These are phyloP conservation scores for Bothrops jararaca DNA, from an alignment of 2,113 vertebrate genomes.

Conservation along the genomic window DNA sequence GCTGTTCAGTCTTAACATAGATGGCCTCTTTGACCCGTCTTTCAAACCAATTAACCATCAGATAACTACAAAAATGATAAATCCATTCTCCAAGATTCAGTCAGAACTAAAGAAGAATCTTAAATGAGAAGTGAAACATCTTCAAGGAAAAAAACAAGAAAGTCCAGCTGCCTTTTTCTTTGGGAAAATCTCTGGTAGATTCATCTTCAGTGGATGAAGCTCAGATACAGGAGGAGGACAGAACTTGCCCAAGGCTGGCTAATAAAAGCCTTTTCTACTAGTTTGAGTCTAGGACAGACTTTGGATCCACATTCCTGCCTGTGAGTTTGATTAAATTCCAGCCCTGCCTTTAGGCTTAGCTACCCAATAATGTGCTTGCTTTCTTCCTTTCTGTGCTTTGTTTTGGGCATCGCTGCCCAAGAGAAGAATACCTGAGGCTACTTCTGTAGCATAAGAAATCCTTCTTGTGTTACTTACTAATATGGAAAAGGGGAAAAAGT, in stretches of 20 bases:
- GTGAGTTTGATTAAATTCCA: not conserved
- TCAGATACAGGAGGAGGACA: not conserved
- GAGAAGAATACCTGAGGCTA: not conserved
- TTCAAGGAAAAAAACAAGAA: not conserved
- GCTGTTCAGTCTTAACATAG: not conserved
- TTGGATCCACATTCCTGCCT: not conserved
- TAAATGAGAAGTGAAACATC: too few species aligned
- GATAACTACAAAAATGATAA: too few species aligned
- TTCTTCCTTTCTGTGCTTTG: not conserved
- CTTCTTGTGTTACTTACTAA: conserved; percentile 22
- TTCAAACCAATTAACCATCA: not conserved
- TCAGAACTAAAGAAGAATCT: too few species aligned
- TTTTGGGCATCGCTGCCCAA: not conserved
- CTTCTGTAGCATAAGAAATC: not conserved
- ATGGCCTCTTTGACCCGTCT: not conserved
- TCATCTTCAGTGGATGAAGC: not conserved
- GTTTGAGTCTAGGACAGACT: not conserved
- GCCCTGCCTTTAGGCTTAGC: not conserved
- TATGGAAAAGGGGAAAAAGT: not conserved
- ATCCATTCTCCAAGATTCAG: too few species aligned
- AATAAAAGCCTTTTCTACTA: not conserved
- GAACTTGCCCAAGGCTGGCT: not conserved
- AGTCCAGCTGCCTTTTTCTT: not conserved
- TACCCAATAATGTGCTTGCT: not conserved
- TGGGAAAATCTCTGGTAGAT: not conserved